A percentile compares a stretch with the other conserved stretches of the same genome.
Evolutionary conservation across 2,888 invertebrate species (phyloP).

Genomic region (Argyra leucocephala): DNA sequence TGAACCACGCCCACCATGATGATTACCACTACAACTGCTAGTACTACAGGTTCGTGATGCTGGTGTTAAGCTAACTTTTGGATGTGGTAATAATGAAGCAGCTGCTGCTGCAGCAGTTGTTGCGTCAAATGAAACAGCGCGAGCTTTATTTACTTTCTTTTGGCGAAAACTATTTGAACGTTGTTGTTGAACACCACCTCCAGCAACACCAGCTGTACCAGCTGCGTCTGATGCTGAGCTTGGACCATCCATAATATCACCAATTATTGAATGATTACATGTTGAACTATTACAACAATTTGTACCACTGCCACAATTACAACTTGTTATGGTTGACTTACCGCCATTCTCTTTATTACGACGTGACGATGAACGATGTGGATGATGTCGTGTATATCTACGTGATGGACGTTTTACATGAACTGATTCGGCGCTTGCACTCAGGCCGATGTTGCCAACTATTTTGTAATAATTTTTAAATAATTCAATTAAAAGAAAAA

Average conservation of each 20-base stretch:
- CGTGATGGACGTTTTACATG: conserved; percentile 50
- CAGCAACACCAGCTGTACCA: conserved; percentile 22
- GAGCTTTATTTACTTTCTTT: conserved; percentile 16
- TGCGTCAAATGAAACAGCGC: conserved; percentile 26
- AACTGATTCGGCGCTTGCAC: conserved; percentile 54
- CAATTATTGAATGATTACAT: conserved; percentile 22
- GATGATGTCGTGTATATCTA: conserved; percentile 45
- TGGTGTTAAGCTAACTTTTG: conserved; percentile 20
- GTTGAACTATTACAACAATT: background rate
- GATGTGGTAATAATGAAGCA: conserved; percentile 14
- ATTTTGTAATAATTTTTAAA: conserved; percentile 8
- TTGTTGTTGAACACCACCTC: conserved; percentile 13
- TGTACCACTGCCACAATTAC: background rate
- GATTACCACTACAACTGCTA: conserved; percentile 11
- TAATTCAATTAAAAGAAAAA: conserved; percentile 19
- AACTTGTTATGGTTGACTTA: conserved; percentile 21
- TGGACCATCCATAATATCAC: conserved; percentile 8
- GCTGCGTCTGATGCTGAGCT: conserved; percentile 15
- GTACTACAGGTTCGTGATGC: conserved; percentile 17
- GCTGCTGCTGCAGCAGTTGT: conserved; percentile 13
- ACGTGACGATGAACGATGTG: conserved; percentile 48
- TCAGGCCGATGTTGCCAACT: conserved; percentile 53
- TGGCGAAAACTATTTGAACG: background rate
- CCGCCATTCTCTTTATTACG: conserved; percentile 50
- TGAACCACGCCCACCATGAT: background rate